Evolutionary conservation across 1,140 invertebrate species (phyloP), one percentile per base, ranked within the genome.

Genomic region (Macrosteles quadrilineatus): DNA sequence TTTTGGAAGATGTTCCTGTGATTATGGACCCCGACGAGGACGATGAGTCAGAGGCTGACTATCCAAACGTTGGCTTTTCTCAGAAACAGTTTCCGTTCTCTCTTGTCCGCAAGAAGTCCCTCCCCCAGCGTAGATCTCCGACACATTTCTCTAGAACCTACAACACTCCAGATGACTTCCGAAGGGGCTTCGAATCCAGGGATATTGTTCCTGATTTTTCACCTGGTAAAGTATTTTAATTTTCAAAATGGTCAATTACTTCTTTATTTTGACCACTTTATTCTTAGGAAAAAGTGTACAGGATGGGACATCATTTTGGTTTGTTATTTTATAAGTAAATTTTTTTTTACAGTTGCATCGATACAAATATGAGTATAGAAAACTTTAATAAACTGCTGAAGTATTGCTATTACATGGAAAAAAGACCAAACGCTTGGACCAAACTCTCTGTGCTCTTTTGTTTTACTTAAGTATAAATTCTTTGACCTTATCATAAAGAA

Each of bases 91-190:
- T 66, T 25, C 65, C 45, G n/a, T 45, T 53, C n/a, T 45, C 63
- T 6, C 64, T 53, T 19, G 64, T 67, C 2, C 64, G 63, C 2
- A 55, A 66, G 63, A 66, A 55, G 47, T 71, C 69, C 17, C 11
- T 67, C 12, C 64, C 69, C 31, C 40, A 30, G 21, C 43, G 62
- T 9, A 25, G 63, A 31, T 53, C 64, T 47, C 55, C 68, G 1
- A 62, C 68, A 0, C 53, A 68, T 31, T 69, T 69, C 57, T 63
- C 32, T 4, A 65, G 75, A 11, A 70, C 76, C 21, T 85, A 85
- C 75, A 85, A 85, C 72, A 84, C 82, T 4, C 83, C 83, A 1
- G 81, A 83, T 45, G 74, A 75, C 21, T 84, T 85, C 72, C 73
- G 83, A 12, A 74, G 76, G 17, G 83, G 82, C n/a, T 79, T 81